Conservation (phyloP, 2,113 vertebrate genomes). For the Dendropsophus ebraccatus region DNA sequence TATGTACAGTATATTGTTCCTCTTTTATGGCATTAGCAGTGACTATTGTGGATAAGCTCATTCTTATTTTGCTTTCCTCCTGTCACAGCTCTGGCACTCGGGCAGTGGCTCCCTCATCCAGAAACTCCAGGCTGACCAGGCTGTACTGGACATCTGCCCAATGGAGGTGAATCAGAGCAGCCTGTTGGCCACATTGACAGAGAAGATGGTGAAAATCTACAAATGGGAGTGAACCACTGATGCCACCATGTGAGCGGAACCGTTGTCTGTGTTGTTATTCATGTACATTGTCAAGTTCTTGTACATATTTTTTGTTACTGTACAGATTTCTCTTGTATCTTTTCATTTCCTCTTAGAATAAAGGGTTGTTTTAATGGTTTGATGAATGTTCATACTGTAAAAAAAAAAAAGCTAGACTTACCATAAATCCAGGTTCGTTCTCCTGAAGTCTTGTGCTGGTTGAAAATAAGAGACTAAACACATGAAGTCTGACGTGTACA, state of each 20-base stretch:
- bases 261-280: neutral
- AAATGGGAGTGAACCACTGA: slow-evolving; percentile 83
- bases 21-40: no score
- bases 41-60: neutral
- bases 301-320: slow-evolving; percentile 31
- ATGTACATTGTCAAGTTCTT: neutral
- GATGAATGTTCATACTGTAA: neutral
- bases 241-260: neutral
- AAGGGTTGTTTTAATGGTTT: slow-evolving; percentile 36
- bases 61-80: neutral
- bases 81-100: slow-evolving; percentile 89
- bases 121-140: slow-evolving; percentile 85
- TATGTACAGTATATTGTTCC: no score
- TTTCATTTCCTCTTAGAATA: slow-evolving; percentile 14
- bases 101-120: slow-evolving; percentile 84
- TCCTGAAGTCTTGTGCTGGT: no score
- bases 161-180: slow-evolving; percentile 81
- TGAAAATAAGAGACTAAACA: no score
- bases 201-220: slow-evolving; percentile 90
- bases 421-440: no score
- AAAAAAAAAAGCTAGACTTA: no score
- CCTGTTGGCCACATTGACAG: slow-evolving; percentile 88
- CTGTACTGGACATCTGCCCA: slow-evolving; percentile 89
- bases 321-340: neutral
- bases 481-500: no score